Evolutionary conservation across 2,888 invertebrate genomes (phyloP).

Genomic region (Meliscaeva auricollis): DNA sequence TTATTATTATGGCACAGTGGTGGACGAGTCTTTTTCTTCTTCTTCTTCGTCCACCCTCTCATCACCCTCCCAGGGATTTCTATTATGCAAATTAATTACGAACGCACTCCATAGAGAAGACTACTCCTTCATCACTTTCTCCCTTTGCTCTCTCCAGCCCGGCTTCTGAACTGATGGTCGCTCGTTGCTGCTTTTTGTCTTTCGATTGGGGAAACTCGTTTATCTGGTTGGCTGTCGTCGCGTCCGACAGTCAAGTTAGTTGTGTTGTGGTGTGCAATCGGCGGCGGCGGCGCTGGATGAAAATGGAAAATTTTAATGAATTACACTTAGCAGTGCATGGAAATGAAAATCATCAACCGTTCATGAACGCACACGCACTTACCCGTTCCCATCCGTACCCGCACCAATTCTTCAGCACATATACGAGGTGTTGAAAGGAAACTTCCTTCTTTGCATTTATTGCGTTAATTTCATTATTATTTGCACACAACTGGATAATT

Average conservation of each 20-base stretch:
- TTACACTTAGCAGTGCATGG: constrained; percentile 56
- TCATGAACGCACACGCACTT: constrained; percentile 64
- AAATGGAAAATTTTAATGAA: constrained; percentile 66
- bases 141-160: constrained; percentile 31
- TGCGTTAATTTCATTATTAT: constrained; percentile 69
- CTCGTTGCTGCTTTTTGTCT: not conserved
- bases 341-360: constrained; percentile 63
- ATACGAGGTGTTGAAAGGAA: constrained; percentile 62
- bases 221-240: constrained; percentile 43
- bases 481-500: constrained; percentile 16
- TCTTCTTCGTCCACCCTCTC: not conserved
- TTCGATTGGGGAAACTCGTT: constrained; percentile 49
- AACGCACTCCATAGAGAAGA: constrained; percentile 56
- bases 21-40: not conserved
- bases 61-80: constrained; percentile 35
- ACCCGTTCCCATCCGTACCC: constrained; percentile 10
- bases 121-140: constrained; percentile 72
- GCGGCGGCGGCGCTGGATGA: constrained; percentile 23
- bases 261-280: not conserved
- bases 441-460: constrained; percentile 27
- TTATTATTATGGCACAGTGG: constrained; percentile 42
- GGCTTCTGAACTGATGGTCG: not conserved
- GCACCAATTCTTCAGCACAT: not conserved
- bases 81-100: constrained; percentile 76
- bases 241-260: constrained; percentile 14